phyloP scores from a whole-genome alignment of 2,113 vertebrate genomes.

The Marmota monax region DNA sequence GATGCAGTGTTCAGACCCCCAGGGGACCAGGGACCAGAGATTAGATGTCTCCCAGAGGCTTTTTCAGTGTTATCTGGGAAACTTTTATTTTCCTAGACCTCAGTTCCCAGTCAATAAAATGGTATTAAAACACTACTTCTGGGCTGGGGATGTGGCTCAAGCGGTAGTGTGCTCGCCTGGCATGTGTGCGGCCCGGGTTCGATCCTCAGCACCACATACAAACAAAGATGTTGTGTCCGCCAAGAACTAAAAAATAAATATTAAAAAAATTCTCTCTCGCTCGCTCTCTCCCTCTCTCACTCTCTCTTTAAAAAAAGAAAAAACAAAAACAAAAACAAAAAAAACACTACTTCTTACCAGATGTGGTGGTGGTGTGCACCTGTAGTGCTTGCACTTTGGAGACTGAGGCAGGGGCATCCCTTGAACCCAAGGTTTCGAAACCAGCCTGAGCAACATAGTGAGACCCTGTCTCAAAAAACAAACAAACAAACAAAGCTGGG shows the following conservation, averaged over 20 bases:
- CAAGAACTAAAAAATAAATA: too few species aligned
- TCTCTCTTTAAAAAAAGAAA: too few species aligned
- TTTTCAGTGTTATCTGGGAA: neutral
- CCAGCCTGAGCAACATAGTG: neutral
- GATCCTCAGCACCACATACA: too few species aligned
- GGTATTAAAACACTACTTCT: neutral
- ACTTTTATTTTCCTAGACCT: neutral
- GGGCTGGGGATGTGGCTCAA: too few species aligned
- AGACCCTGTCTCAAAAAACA: neutral
- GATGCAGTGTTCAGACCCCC: neutral
- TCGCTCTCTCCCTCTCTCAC: too few species aligned
- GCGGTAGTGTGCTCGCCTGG: too few species aligned
- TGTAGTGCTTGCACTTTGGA: neutral
- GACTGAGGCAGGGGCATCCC: neutral
- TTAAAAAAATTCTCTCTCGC: too few species aligned
- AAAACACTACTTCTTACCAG: neutral
- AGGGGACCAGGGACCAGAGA: neutral
- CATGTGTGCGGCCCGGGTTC: too few species aligned
- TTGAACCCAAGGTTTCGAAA: neutral
- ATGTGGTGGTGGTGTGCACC: neutral
- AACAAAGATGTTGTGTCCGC: too few species aligned
- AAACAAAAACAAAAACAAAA: too few species aligned
- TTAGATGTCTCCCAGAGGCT: neutral
- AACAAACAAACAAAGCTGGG: neutral
- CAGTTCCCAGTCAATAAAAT: slow-evolving; percentile 42